Evolutionary conservation across 1,140 invertebrate species (phyloP).

Genomic region (Cotesia chilonis): DNA sequence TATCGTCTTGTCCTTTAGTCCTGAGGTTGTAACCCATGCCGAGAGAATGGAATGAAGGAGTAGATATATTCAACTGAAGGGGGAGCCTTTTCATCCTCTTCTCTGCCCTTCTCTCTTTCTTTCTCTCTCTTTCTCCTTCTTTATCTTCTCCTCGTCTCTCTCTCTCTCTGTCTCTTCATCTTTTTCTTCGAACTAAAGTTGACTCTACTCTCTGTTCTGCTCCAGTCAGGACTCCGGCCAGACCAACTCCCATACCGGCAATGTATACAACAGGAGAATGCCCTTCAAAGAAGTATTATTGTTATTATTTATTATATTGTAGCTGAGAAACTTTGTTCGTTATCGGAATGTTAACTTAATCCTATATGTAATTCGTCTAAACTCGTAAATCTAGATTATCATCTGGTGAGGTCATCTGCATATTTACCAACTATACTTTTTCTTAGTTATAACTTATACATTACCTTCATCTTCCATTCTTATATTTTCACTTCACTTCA

Average conservation of each 20-base stretch:
- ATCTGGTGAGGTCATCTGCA: constrained; percentile 51
- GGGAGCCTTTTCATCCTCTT: constrained; percentile 49
- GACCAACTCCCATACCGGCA: constrained; percentile 12
- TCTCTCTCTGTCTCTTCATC: constrained; percentile 38
- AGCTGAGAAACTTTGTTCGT: constrained; percentile 33
- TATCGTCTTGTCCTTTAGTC: constrained; percentile 3
- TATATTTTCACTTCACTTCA: constrained; percentile 2
- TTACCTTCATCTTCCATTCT: background rate
- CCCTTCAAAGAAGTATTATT: constrained; percentile 32
- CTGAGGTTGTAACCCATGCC: constrained; percentile 47
- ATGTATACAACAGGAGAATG: constrained; percentile 4
- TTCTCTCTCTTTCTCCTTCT: constrained; percentile 45
- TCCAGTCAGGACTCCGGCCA: constrained; percentile 23
- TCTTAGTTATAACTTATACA: constrained; percentile 19
- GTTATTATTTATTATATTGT: constrained; percentile 34
- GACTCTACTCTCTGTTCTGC: constrained; percentile 55
- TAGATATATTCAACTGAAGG: constrained; percentile 51
- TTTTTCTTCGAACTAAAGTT: constrained; percentile 46
- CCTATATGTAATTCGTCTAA: constrained; percentile 52
- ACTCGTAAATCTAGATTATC: constrained; percentile 58
- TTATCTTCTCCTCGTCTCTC: constrained; percentile 37
- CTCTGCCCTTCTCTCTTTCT: constrained; percentile 46
- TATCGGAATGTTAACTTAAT: constrained; percentile 53
- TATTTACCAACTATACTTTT: constrained; percentile 54
- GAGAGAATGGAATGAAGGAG: constrained; percentile 31